Evolutionary conservation across 2,113 vertebrate species (phyloP).

Genomic region (Hyperopisus bebe): DNA sequence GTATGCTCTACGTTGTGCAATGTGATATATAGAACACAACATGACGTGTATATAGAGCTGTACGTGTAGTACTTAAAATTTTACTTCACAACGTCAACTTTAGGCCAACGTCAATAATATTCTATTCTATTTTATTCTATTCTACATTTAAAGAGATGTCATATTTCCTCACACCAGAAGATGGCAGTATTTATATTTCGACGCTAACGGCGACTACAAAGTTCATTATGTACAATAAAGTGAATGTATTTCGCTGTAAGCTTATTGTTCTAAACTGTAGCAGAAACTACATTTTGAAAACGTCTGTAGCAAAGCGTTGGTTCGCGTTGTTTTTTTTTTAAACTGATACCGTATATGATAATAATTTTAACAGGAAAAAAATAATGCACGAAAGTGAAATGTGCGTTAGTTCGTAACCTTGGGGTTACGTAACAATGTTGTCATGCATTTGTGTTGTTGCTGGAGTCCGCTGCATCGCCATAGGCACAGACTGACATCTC

Average conservation of each 20-base stretch:
- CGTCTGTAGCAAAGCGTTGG: not conserved
- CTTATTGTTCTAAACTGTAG: not conserved
- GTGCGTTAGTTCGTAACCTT: not conserved
- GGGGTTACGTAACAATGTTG: not conserved
- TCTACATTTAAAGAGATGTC: not conserved
- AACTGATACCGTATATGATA: not conserved
- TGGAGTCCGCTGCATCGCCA: not conserved
- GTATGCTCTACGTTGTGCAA: not conserved
- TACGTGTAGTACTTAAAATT: not conserved
- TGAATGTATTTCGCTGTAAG: not conserved
- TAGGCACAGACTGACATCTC: not conserved
- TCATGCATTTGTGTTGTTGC: not conserved
- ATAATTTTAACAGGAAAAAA: not conserved
- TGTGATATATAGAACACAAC: not conserved
- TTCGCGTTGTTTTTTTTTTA: not conserved
- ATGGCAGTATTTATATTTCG: slow-evolving; percentile 12
- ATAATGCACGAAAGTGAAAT: not conserved
- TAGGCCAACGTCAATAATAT: not conserved
- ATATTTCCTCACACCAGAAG: not conserved
- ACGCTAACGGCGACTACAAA: not conserved
- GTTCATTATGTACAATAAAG: not conserved
- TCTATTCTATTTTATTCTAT: not conserved
- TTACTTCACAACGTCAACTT: not conserved
- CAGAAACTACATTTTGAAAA: not conserved
- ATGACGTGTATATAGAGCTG: not conserved